Conservation (phyloP, 2,888 invertebrate genomes). For the Elysia crispata region DNA sequence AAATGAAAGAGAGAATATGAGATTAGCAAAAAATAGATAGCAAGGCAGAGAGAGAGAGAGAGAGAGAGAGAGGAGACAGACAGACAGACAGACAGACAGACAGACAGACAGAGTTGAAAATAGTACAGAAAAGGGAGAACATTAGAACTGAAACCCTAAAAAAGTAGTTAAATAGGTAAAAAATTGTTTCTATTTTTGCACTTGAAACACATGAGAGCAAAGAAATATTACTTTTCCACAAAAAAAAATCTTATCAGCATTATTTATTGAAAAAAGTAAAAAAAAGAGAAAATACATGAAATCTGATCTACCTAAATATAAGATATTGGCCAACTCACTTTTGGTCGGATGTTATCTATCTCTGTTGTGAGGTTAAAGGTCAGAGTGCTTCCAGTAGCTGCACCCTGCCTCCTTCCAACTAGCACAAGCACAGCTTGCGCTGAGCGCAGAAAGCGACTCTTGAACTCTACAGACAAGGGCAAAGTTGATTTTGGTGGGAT, state of each 20-base stretch:
- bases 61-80: too few species aligned
- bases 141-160: too few species aligned
- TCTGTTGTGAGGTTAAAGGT: slow-evolving; percentile 74
- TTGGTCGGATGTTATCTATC: slow-evolving; percentile 74
- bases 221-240: not conserved
- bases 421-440: slow-evolving; percentile 74
- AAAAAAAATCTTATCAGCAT: not conserved
- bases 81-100: too few species aligned
- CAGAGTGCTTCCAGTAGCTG: slow-evolving; percentile 72
- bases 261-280: not conserved
- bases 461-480: slow-evolving; percentile 68
- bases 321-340: slow-evolving; percentile 59
- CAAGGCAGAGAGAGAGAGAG: too few species aligned
- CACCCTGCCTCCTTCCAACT: slow-evolving; percentile 72
- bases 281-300: not conserved
- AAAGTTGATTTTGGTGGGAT: slow-evolving; percentile 71
- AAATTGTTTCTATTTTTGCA: not conserved
- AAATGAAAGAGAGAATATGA: too few species aligned
- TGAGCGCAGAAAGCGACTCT: slow-evolving; percentile 71
- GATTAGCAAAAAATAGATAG: too few species aligned
- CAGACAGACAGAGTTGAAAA: too few species aligned
- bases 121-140: too few species aligned
- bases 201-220: not conserved
- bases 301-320: not conserved
- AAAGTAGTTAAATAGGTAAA: too few species aligned